phyloP scores from a whole-genome alignment of 2,888 invertebrate genomes.

The Alloplasta piceator region DNA sequence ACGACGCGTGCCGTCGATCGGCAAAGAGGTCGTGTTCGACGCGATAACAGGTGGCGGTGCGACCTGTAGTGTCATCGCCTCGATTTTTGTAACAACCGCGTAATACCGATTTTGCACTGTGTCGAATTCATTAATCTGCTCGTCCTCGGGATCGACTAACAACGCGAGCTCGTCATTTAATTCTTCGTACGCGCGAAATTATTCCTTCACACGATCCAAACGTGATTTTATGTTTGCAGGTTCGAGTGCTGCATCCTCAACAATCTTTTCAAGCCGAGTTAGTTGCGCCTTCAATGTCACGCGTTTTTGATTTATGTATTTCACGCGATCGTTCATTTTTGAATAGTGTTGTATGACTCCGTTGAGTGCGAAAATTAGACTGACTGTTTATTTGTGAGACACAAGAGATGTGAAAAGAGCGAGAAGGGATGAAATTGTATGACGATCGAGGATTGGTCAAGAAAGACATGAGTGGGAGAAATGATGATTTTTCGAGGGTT shows the following conservation, averaged over 20 bases:
- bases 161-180: slow-evolving; percentile 46
- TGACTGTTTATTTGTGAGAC: no score
- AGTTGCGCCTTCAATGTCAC: slow-evolving; percentile 46
- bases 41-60: slow-evolving; percentile 4
- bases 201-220: slow-evolving; percentile 17
- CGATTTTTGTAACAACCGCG: slow-evolving; percentile 40
- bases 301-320: slow-evolving; percentile 56
- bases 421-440: no score
- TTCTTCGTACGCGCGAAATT: slow-evolving; percentile 47
- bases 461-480: no score
- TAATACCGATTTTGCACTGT: slow-evolving; percentile 41
- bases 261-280: slow-evolving; percentile 46
- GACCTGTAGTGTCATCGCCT: background rate
- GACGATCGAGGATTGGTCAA: no score
- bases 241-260: slow-evolving; percentile 25
- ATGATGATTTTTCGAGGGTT: no score
- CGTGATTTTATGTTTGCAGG: slow-evolving; percentile 41
- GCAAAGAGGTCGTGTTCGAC: slow-evolving; percentile 17
- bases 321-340: slow-evolving; percentile 39
- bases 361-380: no score
- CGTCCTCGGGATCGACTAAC: slow-evolving; percentile 32
- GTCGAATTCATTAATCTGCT: slow-evolving; percentile 35
- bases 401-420: no score
- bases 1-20: slow-evolving; percentile 37
- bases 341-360: no score